phyloP scores from a whole-genome alignment of 2,888 invertebrate species.

The Agrypnus murinus region DNA sequence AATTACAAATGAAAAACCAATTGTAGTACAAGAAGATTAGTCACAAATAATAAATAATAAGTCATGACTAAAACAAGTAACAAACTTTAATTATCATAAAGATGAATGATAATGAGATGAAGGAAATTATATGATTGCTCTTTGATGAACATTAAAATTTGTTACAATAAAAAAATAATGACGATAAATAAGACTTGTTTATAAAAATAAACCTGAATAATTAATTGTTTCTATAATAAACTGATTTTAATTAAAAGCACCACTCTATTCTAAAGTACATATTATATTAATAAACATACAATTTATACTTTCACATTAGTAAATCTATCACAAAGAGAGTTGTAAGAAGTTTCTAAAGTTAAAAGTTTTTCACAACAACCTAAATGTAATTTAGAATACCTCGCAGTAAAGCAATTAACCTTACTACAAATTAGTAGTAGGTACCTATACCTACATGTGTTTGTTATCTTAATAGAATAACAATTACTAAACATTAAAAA shows the following conservation, averaged over 20 bases:
- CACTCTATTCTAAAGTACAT: slow-evolving; percentile 53
- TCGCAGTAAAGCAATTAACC: slow-evolving; percentile 5
- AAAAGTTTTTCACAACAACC: slow-evolving; percentile 17
- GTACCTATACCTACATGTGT: background rate
- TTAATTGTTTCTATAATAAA: slow-evolving; percentile 20
- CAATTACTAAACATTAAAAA: slow-evolving; percentile 1
- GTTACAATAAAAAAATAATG: too few relatives aligned
- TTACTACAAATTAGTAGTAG: slow-evolving; percentile 11
- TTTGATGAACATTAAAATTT: too few relatives aligned
- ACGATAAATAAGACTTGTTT: too few relatives aligned
- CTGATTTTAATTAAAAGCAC: slow-evolving; percentile 23
- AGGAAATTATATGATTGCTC: too few relatives aligned
- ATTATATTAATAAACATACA: slow-evolving; percentile 66
- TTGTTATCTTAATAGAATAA: background rate
- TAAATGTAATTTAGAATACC: slow-evolving; percentile 6
- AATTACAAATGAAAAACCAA: too few relatives aligned
- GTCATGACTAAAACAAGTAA: too few relatives aligned
- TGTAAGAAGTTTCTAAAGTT: slow-evolving; percentile 38
- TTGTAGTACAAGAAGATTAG: too few relatives aligned
- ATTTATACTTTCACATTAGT: slow-evolving; percentile 63
- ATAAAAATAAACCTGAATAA: background rate
- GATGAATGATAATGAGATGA: too few relatives aligned
- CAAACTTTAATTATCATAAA: too few relatives aligned
- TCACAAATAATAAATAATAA: too few relatives aligned
- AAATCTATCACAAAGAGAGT: slow-evolving; percentile 67